These are phyloP conservation scores for Glandiceps talaboti DNA, from an alignment of 53 echinoderm and acorn worm species.

Conservation along the genomic window DNA sequence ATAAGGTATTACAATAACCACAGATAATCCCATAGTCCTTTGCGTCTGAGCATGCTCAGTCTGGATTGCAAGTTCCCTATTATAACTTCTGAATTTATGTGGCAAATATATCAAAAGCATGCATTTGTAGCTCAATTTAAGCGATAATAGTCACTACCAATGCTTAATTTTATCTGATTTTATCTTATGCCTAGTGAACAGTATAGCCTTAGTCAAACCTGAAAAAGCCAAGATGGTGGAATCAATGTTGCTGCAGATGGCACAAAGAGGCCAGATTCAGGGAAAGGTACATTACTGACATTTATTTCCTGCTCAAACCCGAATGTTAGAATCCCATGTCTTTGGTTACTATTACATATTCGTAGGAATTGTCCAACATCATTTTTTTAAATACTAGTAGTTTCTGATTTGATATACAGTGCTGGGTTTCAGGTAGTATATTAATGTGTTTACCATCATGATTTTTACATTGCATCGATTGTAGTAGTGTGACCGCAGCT, in stretches of 20 bases:
- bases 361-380: too few species aligned
- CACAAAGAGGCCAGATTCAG: slow-evolving; percentile 66
- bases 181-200: slow-evolving; percentile 69
- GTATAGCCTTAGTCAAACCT: slow-evolving; percentile 93
- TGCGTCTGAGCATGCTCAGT: too few species aligned
- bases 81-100: too few species aligned
- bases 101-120: background rate
- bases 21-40: too few species aligned
- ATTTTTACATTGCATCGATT: too few species aligned
- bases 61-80: too few species aligned
- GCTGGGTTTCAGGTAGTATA: too few species aligned
- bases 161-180: background rate
- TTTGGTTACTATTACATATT: background rate
- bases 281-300: slow-evolving; percentile 43
- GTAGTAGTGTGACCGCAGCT: too few species aligned
- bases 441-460: too few species aligned
- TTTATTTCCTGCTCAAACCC: background rate
- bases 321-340: background rate
- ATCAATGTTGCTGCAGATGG: slow-evolving; percentile 74
- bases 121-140: background rate
- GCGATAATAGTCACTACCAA: background rate
- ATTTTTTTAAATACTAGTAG: too few species aligned
- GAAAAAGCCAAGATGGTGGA: slow-evolving; percentile 98
- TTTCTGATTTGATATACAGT: too few species aligned
- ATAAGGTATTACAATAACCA: too few species aligned